Evolutionary conservation across 2,888 invertebrate genomes (phyloP).

Genomic region (Parnassius smintheus): DNA sequence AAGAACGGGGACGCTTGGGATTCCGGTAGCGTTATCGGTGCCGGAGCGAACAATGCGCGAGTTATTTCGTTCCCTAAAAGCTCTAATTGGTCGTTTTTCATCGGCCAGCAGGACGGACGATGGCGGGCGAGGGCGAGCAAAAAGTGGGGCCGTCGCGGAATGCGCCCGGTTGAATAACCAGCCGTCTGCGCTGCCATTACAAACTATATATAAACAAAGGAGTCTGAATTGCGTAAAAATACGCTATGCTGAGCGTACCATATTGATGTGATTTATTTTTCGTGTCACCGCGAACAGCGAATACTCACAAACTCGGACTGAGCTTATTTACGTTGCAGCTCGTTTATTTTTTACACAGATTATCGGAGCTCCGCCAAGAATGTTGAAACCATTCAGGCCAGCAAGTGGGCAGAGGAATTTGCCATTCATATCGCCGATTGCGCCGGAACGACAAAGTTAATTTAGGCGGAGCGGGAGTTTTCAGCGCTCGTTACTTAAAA

Average conservation of each 20-base stretch:
- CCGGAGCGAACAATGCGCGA: constrained; percentile 54
- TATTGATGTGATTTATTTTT: constrained; percentile 70
- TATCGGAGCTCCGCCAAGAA: constrained; percentile 78
- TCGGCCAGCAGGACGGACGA: constrained; percentile 40
- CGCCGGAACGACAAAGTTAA: constrained; percentile 51
- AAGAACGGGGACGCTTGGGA: constrained; percentile 27
- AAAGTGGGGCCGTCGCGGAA: constrained; percentile 77
- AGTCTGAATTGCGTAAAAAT: constrained; percentile 77
- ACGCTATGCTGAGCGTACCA: constrained; percentile 65
- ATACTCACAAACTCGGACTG: constrained; percentile 58
- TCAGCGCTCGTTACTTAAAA: constrained; percentile 13
- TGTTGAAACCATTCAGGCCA: constrained; percentile 80
- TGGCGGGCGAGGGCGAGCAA: constrained; percentile 56
- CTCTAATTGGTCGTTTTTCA: constrained; percentile 70
- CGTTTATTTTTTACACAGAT: constrained; percentile 71
- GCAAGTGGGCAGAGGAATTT: constrained; percentile 77
- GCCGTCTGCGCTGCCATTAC: constrained; percentile 59
- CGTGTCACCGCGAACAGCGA: constrained; percentile 59
- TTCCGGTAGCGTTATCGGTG: constrained; percentile 32
- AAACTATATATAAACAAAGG: constrained; percentile 72
- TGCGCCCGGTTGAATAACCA: constrained; percentile 79
- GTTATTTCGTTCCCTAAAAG: constrained; percentile 72
- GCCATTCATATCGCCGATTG: constrained; percentile 73
- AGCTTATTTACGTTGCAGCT: constrained; percentile 68
- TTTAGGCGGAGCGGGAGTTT: constrained; percentile 34